A percentile compares a stretch with the other conserved stretches of the same genome.
phyloP scores from a whole-genome alignment of 2,797 vertebrate genomes.

The Holocentrus rufus region DNA sequence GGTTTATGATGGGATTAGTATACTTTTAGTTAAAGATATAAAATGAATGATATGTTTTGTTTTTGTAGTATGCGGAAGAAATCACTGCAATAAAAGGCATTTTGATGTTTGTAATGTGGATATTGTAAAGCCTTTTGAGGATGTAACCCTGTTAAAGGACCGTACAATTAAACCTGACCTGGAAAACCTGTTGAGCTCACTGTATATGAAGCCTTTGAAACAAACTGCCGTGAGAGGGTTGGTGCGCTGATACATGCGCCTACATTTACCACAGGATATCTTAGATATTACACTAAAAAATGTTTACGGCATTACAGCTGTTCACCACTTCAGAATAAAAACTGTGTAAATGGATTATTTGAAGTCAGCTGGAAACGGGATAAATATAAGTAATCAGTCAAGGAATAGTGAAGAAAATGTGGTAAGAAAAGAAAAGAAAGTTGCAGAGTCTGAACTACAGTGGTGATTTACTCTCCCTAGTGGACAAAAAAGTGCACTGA shows the following conservation, averaged over 20 bases:
- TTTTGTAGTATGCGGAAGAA: not conserved
- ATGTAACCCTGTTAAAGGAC: not conserved
- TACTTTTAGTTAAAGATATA: too few relatives aligned
- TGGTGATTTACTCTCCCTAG: constrained; percentile 53
- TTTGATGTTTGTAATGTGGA: too few relatives aligned
- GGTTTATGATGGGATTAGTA: too few relatives aligned
- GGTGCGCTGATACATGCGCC: too few relatives aligned
- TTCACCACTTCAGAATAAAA: not conserved
- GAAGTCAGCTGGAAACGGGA: not conserved
- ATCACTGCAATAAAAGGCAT: not conserved
- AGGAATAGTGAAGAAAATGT: not conserved
- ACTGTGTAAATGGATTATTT: not conserved
- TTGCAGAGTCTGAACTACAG: not conserved
- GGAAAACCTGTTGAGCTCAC: not conserved
- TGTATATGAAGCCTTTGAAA: not conserved
- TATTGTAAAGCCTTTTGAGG: not conserved
- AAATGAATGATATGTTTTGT: too few relatives aligned
- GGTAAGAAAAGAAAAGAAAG: not conserved
- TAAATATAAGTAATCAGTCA: not conserved
- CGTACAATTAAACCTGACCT: not conserved
- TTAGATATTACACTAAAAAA: not conserved
- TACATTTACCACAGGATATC: too few relatives aligned
- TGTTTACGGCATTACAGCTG: not conserved
- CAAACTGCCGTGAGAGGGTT: too few relatives aligned
- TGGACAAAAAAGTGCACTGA: constrained; percentile 44